A percentile compares a stretch with the other conserved stretches of the same genome.
Conservation (phyloP, 2,113 vertebrate genomes). For the Saccopteryx leptura region DNA sequence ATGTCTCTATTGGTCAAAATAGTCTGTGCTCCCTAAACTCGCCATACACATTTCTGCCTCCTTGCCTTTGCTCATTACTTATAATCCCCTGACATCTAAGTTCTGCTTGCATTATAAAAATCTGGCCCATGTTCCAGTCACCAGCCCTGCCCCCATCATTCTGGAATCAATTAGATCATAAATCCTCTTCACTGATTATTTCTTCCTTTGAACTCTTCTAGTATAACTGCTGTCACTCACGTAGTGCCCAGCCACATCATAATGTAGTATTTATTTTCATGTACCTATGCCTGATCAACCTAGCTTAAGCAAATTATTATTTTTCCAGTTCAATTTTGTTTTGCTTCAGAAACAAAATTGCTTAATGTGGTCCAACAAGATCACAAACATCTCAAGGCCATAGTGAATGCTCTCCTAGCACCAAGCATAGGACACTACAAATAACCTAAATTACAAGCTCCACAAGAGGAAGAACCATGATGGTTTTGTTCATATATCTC, state of each 20-base stretch:
- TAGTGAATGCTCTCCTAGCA: neutral
- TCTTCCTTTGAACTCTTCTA: conserved; percentile 18
- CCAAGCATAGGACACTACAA: neutral
- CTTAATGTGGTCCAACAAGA: neutral
- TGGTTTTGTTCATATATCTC: neutral
- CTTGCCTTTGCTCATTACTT: conserved; percentile 10
- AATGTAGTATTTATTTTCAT: neutral
- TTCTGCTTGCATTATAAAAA: neutral
- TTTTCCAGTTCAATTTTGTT: conserved; percentile 37
- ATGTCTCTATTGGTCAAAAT: conserved; percentile 26
- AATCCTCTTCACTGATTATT: neutral
- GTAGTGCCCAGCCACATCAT: neutral
- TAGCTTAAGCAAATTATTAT: neutral
- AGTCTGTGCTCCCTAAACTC: neutral
- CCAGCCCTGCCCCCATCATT: neutral
- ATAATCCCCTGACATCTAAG: neutral
- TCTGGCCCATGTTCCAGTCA: neutral
- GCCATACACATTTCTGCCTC: neutral
- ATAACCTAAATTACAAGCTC: neutral
- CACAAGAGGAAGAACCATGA: neutral
- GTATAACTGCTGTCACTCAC: conserved; percentile 3
- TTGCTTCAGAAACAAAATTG: conserved; percentile 1
- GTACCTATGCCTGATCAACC: neutral
- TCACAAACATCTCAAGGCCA: neutral
- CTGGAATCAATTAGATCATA: conserved; percentile 11